Percentiles rank a stretch among this genome's conserved stretches.
Conservation (phyloP, 2,888 invertebrate genomes). For the Morpho deidamia region DNA sequence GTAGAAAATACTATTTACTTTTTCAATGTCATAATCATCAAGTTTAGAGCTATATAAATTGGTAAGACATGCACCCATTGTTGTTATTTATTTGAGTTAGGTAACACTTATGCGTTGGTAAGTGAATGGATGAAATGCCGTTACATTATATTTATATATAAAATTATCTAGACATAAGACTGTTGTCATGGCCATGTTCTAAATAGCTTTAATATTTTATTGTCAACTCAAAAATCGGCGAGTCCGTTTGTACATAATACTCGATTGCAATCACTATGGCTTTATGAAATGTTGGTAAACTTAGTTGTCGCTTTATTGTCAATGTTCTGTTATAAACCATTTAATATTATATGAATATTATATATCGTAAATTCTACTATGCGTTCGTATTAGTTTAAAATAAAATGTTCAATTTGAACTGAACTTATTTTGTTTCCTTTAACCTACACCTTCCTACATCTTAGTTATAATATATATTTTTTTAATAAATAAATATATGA, state of each 20-base stretch:
- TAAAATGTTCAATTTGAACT: conserved; percentile 71
- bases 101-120: neutral
- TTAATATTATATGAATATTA: conserved; percentile 58
- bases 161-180: conserved; percentile 50
- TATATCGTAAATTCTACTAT: conserved; percentile 77
- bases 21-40: no score
- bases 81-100: neutral
- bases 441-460: neutral
- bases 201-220: conserved; percentile 70
- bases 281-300: conserved; percentile 68
- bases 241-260: conserved; percentile 50
- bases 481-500: no score
- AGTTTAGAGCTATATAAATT: no score
- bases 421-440: conserved; percentile 27
- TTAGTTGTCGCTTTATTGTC: conserved; percentile 70
- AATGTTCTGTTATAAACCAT: conserved; percentile 73
- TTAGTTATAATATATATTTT: no score
- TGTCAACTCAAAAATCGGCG: conserved; percentile 46
- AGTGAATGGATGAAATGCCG: conserved; percentile 26
- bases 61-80: no score
- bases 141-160: conserved; percentile 27
- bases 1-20: no score
- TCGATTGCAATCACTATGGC: conserved; percentile 58
- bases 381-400: conserved; percentile 75
- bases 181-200: conserved; percentile 63